Evolutionary conservation across 2,888 invertebrate genomes (phyloP).

Genomic region (Hypercompe scribonia): DNA sequence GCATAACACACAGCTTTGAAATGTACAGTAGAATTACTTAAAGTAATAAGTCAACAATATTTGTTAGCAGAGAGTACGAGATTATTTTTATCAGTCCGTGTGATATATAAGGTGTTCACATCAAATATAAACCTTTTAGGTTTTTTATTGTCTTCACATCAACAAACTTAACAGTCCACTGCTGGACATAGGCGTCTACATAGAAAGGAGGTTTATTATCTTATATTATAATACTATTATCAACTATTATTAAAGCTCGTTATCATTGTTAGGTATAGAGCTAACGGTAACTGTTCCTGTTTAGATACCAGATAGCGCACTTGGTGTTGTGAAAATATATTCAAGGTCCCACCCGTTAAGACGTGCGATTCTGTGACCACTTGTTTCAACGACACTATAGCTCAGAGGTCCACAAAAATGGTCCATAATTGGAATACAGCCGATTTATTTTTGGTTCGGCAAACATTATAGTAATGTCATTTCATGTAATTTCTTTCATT

Average conservation of each 20-base stretch:
- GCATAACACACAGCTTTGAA: neutral
- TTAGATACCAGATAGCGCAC: neutral
- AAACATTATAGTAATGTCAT: neutral
- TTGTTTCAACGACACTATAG: neutral
- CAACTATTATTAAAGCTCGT: too few species aligned
- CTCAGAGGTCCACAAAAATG: neutral
- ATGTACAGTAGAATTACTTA: neutral
- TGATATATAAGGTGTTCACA: neutral
- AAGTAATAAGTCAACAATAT: neutral
- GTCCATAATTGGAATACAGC: neutral
- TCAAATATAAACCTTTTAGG: neutral
- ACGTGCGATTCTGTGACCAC: neutral
- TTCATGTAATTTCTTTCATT: neutral
- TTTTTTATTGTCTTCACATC: neutral
- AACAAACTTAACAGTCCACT: too few species aligned
- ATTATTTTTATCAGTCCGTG: constrained; percentile 14
- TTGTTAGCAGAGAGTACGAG: neutral
- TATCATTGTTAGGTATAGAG: too few species aligned
- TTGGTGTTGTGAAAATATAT: neutral
- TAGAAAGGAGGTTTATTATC: too few species aligned
- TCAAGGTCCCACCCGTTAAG: neutral
- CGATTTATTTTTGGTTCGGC: too few species aligned
- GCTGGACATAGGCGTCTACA: too few species aligned
- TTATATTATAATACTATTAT: too few species aligned
- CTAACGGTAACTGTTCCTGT: neutral